Percentiles rank a stretch among this genome's conserved stretches.
Evolutionary conservation across 2,888 invertebrate genomes (phyloP).

Genomic region (Drosophila anomelani): DNA sequence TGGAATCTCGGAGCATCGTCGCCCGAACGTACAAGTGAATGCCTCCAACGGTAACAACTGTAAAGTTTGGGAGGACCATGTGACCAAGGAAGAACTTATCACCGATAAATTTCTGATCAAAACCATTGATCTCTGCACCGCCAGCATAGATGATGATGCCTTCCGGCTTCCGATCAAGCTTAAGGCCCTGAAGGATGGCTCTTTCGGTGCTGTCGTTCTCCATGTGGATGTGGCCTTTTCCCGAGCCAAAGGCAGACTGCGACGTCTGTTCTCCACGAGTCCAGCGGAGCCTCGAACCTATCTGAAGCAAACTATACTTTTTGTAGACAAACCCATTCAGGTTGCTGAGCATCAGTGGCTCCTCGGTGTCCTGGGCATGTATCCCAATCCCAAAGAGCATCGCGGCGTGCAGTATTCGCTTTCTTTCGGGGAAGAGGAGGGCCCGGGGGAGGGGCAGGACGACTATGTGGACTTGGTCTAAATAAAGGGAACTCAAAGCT

Average conservation of each 20-base stretch:
- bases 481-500: slow-evolving; percentile 24
- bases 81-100: slow-evolving; percentile 28
- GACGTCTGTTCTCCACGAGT: slow-evolving; percentile 47
- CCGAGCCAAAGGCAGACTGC: slow-evolving; percentile 4
- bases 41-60: background rate
- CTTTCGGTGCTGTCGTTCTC: slow-evolving; percentile 35
- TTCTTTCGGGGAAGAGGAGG: background rate
- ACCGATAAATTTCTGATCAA: slow-evolving; percentile 43
- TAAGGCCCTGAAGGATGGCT: slow-evolving; percentile 13
- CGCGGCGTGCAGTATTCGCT: slow-evolving; percentile 52
- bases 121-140: slow-evolving; percentile 32
- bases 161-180: slow-evolving; percentile 28
- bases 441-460: background rate
- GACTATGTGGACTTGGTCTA: background rate
- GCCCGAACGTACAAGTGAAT: background rate
- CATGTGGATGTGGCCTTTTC: slow-evolving; percentile 40
- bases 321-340: slow-evolving; percentile 15
- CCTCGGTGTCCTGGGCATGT: slow-evolving; percentile 32
- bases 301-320: slow-evolving; percentile 51
- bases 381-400: slow-evolving; percentile 13
- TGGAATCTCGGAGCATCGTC: slow-evolving; percentile 36
- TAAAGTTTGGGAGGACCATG: slow-evolving; percentile 36
- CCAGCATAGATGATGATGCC: slow-evolving; percentile 10
- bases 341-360: slow-evolving; percentile 31
- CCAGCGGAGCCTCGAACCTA: slow-evolving; percentile 48